Percentiles rank a stretch among this genome's conserved stretches.
These are phyloP conservation scores for Nerophis ophidion DNA, from an alignment of 2,113 vertebrate species.

Conservation along the genomic window DNA sequence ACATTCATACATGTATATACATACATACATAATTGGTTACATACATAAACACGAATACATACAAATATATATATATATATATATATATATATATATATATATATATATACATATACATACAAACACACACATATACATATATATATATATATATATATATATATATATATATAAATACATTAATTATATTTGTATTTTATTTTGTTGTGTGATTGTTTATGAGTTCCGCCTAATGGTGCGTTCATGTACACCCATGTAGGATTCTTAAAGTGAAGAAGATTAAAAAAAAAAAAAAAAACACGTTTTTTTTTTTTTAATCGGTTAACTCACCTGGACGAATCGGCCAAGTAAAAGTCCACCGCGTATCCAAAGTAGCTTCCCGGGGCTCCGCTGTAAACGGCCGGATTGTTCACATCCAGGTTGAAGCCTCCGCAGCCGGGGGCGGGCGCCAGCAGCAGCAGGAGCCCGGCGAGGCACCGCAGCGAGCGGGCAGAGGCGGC, in stretches of 20 bases:
- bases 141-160: not conserved
- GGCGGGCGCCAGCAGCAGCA: slow-evolving; percentile 54
- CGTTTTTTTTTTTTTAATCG: no score
- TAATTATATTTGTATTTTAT: no score
- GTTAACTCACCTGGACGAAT: slow-evolving; percentile 73
- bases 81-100: not conserved
- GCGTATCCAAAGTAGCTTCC: slow-evolving; percentile 88
- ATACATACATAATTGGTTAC: no score
- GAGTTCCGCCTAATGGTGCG: not conserved
- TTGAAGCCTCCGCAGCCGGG: slow-evolving; percentile 76
- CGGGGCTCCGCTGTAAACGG: slow-evolving; percentile 73
- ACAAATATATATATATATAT: not conserved
- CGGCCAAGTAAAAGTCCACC: slow-evolving; percentile 84
- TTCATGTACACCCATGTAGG: not conserved
- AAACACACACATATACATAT: no score
- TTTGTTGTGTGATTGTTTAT: no score
- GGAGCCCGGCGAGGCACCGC: slow-evolving; percentile 40
- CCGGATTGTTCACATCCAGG: slow-evolving; percentile 78
- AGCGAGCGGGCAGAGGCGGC: slow-evolving; percentile 26
- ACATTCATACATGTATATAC: no score
- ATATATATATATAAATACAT: not conserved
- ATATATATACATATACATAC: not conserved
- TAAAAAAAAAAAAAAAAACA: no score
- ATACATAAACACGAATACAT: no score
- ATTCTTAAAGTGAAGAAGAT: no score